These are phyloP conservation scores for Lepilemur septentrionalis DNA, from an alignment of 2,797 vertebrate species.

Conservation along the genomic window DNA sequence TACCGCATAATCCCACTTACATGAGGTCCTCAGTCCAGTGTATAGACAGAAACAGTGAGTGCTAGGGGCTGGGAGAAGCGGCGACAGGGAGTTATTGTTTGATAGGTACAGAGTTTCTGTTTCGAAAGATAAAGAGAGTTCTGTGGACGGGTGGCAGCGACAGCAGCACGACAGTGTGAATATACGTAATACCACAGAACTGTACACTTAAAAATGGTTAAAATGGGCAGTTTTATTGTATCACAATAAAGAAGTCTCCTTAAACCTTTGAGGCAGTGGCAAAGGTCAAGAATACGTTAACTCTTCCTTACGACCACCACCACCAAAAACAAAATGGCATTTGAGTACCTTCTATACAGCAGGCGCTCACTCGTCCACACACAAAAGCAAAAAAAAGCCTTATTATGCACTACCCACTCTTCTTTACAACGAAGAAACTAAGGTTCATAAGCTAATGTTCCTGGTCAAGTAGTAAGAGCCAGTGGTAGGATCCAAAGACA, in stretches of 20 bases:
- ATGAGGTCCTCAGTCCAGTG: neutral
- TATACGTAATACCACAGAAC: neutral
- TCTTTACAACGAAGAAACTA: neutral
- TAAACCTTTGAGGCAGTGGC: neutral
- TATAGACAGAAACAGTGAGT: neutral
- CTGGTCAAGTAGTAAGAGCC: neutral
- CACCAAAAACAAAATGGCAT: neutral
- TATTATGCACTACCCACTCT: neutral
- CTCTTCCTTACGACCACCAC: neutral
- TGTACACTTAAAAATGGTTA: neutral
- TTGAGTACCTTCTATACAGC: neutral
- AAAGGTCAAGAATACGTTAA: neutral
- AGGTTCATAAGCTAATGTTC: neutral
- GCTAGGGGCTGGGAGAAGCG: neutral
- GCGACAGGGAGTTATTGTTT: neutral
- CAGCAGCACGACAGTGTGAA: neutral
- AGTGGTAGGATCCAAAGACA: neutral
- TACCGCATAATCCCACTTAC: neutral
- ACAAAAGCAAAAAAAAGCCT: constrained; percentile 6
- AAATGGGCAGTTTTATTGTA: neutral
- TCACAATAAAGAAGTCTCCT: neutral
- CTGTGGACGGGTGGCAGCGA: neutral
- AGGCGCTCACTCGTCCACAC: neutral
- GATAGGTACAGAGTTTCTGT: neutral
- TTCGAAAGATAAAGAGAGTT: neutral